phyloP scores from a whole-genome alignment of 2,113 vertebrate genomes.

The Cyphomyrus plagiostoma region DNA sequence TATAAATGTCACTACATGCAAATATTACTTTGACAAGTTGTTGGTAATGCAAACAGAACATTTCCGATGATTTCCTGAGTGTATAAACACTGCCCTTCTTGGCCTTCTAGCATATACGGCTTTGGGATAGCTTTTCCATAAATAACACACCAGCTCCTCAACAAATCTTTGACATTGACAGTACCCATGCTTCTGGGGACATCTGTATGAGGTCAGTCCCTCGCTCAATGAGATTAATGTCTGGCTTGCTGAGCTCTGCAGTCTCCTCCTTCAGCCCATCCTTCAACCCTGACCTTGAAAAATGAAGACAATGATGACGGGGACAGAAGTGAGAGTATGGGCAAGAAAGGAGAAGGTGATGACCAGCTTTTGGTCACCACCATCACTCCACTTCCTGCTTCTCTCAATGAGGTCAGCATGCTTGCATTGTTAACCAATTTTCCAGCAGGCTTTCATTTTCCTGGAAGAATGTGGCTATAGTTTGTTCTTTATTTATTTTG shows the following conservation, averaged over 20 bases:
- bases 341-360: neutral
- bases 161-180: neutral
- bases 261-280: neutral
- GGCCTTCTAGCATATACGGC: neutral
- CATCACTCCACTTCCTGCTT: neutral
- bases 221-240: neutral
- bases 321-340: neutral
- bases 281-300: neutral
- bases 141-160: neutral
- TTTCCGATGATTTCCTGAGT: neutral
- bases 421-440: neutral
- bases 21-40: neutral
- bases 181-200: neutral
- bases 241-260: neutral
- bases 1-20: neutral
- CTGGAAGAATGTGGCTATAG: neutral
- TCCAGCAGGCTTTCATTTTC: neutral
- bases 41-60: neutral
- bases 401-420: slow-evolving; percentile 5
- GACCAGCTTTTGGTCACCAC: neutral
- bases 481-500: neutral
- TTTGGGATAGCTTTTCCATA: neutral
- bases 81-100: neutral
- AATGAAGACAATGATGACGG: neutral
- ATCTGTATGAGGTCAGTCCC: neutral